Evolutionary conservation across 2,888 invertebrate species (phyloP).

Genomic region (Cacoxenus indagator): DNA sequence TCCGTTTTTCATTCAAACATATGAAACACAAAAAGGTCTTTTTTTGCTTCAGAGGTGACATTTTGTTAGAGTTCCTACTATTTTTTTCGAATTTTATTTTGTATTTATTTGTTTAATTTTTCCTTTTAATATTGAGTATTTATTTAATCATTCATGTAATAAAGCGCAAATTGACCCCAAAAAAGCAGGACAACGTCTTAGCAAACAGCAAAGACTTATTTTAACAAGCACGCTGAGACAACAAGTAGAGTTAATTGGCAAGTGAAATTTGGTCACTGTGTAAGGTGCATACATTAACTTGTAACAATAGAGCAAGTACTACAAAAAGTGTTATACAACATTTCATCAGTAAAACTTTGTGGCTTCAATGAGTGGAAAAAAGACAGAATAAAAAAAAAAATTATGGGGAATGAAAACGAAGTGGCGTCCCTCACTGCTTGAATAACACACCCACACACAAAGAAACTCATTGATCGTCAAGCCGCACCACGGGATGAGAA

Average conservation of each 20-base stretch:
- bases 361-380: background rate
- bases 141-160: no score
- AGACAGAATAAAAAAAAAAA: background rate
- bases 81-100: no score
- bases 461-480: no score
- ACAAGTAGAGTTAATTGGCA: background rate
- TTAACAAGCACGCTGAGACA: background rate
- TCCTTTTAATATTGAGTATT: no score
- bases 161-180: no score
- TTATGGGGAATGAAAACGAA: conserved; percentile 3
- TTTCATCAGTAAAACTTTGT: background rate
- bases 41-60: no score
- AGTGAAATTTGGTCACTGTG: background rate
- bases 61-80: no score
- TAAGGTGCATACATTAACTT: background rate
- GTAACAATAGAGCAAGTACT: background rate
- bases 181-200: no score
- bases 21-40: no score
- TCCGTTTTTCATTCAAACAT: no score
- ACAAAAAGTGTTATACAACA: background rate
- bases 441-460: background rate
- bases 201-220: background rate
- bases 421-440: conserved; percentile 34
- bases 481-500: background rate
- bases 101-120: no score